Evolutionary conservation across 2,888 invertebrate species (phyloP), one percentile per base, ranked within the genome.

Genomic region (Caenorhabditis wallacei): DNA sequence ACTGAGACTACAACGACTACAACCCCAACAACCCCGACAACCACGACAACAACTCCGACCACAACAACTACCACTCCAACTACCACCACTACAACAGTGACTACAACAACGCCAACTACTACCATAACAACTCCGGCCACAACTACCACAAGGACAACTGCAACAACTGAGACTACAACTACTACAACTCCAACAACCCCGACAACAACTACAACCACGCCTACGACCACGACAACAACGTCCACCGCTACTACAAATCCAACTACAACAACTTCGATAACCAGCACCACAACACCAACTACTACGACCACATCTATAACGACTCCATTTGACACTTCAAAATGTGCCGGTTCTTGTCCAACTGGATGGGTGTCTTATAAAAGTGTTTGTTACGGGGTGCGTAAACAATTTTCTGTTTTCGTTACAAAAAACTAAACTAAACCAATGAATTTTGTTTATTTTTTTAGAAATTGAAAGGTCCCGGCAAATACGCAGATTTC

Each of bases 401-500:
- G 57, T 30, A 8, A 3, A 5, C 30, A 30, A 8, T 5, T 3
- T 30, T 30, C 30, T 30, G 30, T 30, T 30, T 30, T 30, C n/a
- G n/a, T n/a, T n/a, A n/a, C n/a, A n/a, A n/a, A n/a, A n/a, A n/a
- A n/a, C n/a, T n/a, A n/a, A n/a, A n/a, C n/a, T n/a, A n/a, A n/a
- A n/a, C n/a, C n/a, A n/a, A n/a, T n/a, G n/a, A n/a, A n/a, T n/a
- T n/a, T n/a, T n/a, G n/a, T n/a, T n/a, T n/a, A n/a, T n/a, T n/a
- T n/a, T n/a, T 76, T 22, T 54, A 78, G 78, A 69, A 69, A 43
- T 1, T 78, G 2, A 10, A 61, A 59, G 78, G 78, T 2, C 51
- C 61, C 10, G 53, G 40, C 5, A 51, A 37, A 8, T 66, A 16
- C 1, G 20, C 20, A 5, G 63, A 63, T 13, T 69, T 63, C 16